Conservation (phyloP, 2,797 vertebrate species). For the Odontamblyopus lacepedii region DNA sequence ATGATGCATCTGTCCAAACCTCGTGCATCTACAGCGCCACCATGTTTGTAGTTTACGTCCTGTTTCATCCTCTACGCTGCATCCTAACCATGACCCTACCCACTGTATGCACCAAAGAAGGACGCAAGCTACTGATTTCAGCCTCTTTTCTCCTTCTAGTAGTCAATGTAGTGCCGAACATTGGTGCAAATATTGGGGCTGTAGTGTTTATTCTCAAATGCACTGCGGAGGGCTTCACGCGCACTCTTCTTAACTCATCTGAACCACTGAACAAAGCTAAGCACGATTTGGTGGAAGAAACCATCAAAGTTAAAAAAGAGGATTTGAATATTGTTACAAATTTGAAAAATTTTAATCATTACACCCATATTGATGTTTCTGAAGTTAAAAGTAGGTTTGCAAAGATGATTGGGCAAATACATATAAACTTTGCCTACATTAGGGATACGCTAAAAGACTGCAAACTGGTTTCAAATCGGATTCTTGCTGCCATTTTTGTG, state of each 20-base stretch:
- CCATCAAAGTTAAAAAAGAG: conserved; percentile 32
- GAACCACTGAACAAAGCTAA: conserved; percentile 69
- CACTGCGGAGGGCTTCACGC: conserved; percentile 83
- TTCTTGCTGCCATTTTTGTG: conserved; percentile 80
- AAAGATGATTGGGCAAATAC: conserved; percentile 74
- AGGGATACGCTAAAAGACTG: conserved; percentile 67
- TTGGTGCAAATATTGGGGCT: conserved; percentile 82
- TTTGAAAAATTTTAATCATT: conserved; percentile 71
- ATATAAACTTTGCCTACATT: conserved; percentile 74
- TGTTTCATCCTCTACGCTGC: conserved; percentile 89
- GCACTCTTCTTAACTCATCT: conserved; percentile 85
- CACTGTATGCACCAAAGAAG: conserved; percentile 85
- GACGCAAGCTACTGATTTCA: conserved; percentile 84
- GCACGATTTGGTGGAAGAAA: conserved; percentile 62
- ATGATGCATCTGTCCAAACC: conserved; percentile 30
- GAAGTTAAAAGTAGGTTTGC: conserved; percentile 71
- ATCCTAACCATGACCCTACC: conserved; percentile 85
- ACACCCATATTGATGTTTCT: conserved; percentile 72
- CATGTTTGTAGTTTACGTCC: conserved; percentile 71
- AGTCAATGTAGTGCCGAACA: conserved; percentile 77
- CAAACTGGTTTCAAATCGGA: conserved; percentile 71
- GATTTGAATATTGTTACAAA: conserved; percentile 54
- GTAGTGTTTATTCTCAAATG: conserved; percentile 83
- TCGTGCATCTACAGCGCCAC: conserved; percentile 69
- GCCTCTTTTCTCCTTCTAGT: conserved; percentile 80